Conservation (phyloP, 2,888 invertebrate species). For the Netelia melanura region DNA sequence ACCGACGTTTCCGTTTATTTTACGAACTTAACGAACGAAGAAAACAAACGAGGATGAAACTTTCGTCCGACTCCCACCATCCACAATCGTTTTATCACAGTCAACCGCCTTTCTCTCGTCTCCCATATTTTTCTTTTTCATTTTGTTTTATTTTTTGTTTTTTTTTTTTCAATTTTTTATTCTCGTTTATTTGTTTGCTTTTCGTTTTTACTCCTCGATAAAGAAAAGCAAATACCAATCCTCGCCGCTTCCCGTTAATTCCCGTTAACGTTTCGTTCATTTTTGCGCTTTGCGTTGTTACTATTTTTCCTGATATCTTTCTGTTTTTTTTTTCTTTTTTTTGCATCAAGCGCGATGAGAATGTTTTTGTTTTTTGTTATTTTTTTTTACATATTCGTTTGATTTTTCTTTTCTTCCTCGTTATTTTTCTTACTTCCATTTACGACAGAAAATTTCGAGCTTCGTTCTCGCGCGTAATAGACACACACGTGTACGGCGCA, state of each 20-base stretch:
- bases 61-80: constrained; percentile 71
- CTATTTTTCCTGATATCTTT: neutral
- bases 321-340: neutral
- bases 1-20: constrained; percentile 62
- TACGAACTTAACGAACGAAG: neutral
- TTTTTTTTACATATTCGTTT: constrained; percentile 8
- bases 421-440: constrained; percentile 17
- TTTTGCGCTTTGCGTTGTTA: constrained; percentile 8
- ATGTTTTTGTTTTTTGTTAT: constrained; percentile 22
- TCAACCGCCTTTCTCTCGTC: constrained; percentile 77
- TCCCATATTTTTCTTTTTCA: constrained; percentile 61
- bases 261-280: constrained; percentile 20
- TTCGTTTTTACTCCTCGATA: neutral
- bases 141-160: constrained; percentile 22
- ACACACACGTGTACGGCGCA: constrained; percentile 49
- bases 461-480: constrained; percentile 20
- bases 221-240: constrained; percentile 27
- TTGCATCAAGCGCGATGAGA: constrained; percentile 17
- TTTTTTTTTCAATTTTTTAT: constrained; percentile 31
- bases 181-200: constrained; percentile 30
- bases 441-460: constrained; percentile 21
- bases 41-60: constrained; percentile 13
- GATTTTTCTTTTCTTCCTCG: neutral
- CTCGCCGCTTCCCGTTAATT: constrained; percentile 16
- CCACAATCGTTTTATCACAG: constrained; percentile 81